Evolutionary conservation across 2,888 invertebrate species (phyloP).

Genomic region (Drosophila nr. fundita): DNA sequence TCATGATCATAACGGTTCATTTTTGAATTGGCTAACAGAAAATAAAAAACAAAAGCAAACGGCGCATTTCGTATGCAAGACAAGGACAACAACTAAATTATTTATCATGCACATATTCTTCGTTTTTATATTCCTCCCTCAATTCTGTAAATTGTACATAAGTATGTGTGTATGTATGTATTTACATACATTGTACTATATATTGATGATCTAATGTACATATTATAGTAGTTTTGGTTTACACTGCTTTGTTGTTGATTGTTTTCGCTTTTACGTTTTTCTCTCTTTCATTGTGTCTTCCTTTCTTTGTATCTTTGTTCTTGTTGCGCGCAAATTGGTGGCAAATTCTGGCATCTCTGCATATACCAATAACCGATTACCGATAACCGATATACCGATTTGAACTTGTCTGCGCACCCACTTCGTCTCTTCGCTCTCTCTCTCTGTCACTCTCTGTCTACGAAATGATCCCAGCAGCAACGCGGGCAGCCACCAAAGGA

Average conservation of each 20-base stretch:
- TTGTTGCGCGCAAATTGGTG: conserved; percentile 49
- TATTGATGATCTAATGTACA: conserved; percentile 5
- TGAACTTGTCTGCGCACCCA: conserved; percentile 11
- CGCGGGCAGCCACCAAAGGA: conserved; percentile 83
- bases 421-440: conserved; percentile 5
- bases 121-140: conserved; percentile 17
- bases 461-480: conserved; percentile 62
- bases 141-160: conserved; percentile 7
- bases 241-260: conserved; percentile 64
- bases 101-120: conserved; percentile 33
- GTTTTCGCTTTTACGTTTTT: conserved; percentile 59
- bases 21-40: conserved; percentile 23
- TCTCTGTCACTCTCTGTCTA: neutral
- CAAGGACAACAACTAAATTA: conserved; percentile 27
- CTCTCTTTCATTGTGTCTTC: conserved; percentile 59
- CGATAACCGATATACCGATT: conserved; percentile 15
- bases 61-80: conserved; percentile 29
- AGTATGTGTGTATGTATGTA: neutral
- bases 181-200: conserved; percentile 3
- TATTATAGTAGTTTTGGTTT: conserved; percentile 25
- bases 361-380: conserved; percentile 14
- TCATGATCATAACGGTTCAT: conserved; percentile 12
- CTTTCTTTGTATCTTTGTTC: conserved; percentile 59
- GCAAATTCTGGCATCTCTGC: conserved; percentile 56
- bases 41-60: conserved; percentile 1